A percentile compares a stretch with the other conserved stretches of the same genome.
phyloP scores from a whole-genome alignment of 2,888 invertebrate species.

The Hirtodrosophila confusa region DNA sequence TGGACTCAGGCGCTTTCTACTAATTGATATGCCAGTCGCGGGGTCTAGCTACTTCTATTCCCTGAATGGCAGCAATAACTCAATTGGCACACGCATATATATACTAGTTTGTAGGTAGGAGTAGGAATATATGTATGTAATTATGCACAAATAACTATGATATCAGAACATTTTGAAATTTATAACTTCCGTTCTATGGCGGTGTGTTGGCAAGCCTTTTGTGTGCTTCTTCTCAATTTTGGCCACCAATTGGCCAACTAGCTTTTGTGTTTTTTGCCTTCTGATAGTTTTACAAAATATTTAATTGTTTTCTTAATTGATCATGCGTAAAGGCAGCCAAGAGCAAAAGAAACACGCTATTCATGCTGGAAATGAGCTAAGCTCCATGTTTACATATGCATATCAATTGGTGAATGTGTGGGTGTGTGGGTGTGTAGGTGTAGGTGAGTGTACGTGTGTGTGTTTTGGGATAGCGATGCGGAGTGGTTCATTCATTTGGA shows the following conservation, averaged over 20 bases:
- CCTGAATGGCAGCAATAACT: constrained; percentile 54
- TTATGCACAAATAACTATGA: constrained; percentile 60
- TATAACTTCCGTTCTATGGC: constrained; percentile 66
- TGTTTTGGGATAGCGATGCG: background rate
- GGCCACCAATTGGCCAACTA: constrained; percentile 58
- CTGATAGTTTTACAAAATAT: constrained; percentile 56
- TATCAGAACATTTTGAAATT: constrained; percentile 66
- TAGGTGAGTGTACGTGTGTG: constrained; percentile 1
- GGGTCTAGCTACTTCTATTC: constrained; percentile 45
- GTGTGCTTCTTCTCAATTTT: constrained; percentile 19
- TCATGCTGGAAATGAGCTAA: constrained; percentile 64
- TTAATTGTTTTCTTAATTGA: constrained; percentile 77
- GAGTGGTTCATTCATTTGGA: constrained; percentile 42
- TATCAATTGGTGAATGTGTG: constrained; percentile 18
- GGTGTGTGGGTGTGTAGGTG: constrained; percentile 10
- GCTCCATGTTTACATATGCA: constrained; percentile 46
- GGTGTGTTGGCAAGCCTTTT: constrained; percentile 33
- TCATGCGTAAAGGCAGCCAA: constrained; percentile 68
- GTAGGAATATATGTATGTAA: background rate
- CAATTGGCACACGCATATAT: constrained; percentile 25
- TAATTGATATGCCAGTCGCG: constrained; percentile 72
- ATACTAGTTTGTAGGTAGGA: background rate
- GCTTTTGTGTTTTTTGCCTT: constrained; percentile 24
- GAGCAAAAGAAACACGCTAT: constrained; percentile 27
- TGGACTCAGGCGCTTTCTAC: constrained; percentile 73